Evolutionary conservation across 1,140 invertebrate species (phyloP).

Genomic region (Drosophila paulistorum): DNA sequence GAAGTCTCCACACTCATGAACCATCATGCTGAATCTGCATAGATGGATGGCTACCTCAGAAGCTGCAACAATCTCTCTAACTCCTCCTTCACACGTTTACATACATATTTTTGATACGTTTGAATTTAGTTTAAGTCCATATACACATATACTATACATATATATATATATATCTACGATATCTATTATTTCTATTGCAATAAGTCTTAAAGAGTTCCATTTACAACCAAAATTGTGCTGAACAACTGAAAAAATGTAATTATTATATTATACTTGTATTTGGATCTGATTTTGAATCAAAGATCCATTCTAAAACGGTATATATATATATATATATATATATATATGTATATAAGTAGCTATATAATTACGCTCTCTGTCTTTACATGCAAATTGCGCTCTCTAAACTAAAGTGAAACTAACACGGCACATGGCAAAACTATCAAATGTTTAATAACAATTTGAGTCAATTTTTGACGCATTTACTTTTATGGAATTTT

Average conservation of each 20-base stretch:
- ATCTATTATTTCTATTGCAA: conserved; percentile 7
- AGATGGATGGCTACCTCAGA: conserved; percentile 62
- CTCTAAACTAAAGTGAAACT: conserved; percentile 34
- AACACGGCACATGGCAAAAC: conserved; percentile 46
- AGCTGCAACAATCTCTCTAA: conserved; percentile 50
- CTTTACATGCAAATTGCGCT: conserved; percentile 41
- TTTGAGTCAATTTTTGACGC: conserved; percentile 82
- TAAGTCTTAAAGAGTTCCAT: conserved; percentile 69
- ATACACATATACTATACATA: conserved; percentile 26
- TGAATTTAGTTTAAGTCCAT: conserved; percentile 54
- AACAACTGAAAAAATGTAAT: conserved; percentile 29
- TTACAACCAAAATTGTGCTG: conserved; percentile 60
- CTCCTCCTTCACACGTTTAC: conserved; percentile 48
- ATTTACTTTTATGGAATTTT: conserved; percentile 77
- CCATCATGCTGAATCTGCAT: conserved; percentile 47
- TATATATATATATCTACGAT: not conserved
- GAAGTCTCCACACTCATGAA: conserved; percentile 63
- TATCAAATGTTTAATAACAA: conserved; percentile 59
- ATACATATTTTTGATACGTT: conserved; percentile 79
- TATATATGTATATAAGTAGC: not conserved
- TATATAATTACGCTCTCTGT: conserved; percentile 22
- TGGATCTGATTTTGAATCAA: conserved; percentile 64
- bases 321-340: not conserved
- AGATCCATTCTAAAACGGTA: conserved; percentile 20
- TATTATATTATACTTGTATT: conserved; percentile 34